Conservation (phyloP, 2,797 vertebrate species). For the Odontamblyopus lacepedii region DNA sequence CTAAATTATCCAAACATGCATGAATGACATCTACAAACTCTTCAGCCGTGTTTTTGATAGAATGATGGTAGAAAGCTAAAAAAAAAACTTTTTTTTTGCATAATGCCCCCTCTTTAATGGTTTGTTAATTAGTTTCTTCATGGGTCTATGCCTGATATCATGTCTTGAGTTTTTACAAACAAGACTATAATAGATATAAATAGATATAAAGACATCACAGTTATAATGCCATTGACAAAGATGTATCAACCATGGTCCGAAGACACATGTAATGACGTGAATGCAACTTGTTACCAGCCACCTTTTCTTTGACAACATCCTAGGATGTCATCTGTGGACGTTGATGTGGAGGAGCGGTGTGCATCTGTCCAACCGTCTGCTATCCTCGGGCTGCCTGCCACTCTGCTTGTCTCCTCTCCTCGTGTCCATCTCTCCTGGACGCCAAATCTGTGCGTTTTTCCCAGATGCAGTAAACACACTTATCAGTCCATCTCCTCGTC, state of each 20-base stretch:
- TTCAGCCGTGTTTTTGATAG: too few species aligned
- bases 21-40: too few species aligned
- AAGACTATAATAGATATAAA: background rate
- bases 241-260: background rate
- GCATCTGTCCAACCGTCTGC: slow-evolving; percentile 63
- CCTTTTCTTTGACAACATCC: slow-evolving; percentile 43
- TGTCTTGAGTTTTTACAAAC: background rate
- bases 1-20: too few species aligned
- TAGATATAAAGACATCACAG: background rate
- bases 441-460: slow-evolving; percentile 26
- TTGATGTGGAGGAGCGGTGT: slow-evolving; percentile 38
- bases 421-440: slow-evolving; percentile 20
- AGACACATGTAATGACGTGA: too few species aligned
- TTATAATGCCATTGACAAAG: background rate
- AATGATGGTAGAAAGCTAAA: too few species aligned
- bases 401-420: slow-evolving; percentile 47
- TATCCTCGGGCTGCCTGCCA: slow-evolving; percentile 62
- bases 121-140: too few species aligned
- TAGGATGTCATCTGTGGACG: slow-evolving; percentile 39
- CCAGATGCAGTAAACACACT: slow-evolving; percentile 24
- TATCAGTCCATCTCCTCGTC: slow-evolving; percentile 25
- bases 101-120: too few species aligned
- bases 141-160: too few species aligned
- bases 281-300: background rate
- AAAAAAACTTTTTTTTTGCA: too few species aligned